Percentiles rank a stretch among this genome's conserved stretches.
These are phyloP conservation scores for Sphyrna mokarran DNA, from an alignment of 2,113 vertebrate genomes.

Conservation along the genomic window DNA sequence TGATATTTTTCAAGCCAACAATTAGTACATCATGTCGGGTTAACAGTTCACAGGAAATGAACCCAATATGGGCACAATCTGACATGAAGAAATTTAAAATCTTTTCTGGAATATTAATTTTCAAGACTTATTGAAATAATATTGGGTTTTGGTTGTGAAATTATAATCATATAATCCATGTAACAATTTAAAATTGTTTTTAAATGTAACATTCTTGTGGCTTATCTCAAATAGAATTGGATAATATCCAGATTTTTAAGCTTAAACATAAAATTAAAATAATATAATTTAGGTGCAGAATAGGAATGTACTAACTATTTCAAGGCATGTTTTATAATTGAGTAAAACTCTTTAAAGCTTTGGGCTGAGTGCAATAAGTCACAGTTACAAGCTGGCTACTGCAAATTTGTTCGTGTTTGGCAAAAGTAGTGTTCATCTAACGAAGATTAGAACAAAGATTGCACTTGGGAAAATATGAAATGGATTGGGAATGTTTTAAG, in stretches of 20 bases:
- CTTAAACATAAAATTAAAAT: neutral
- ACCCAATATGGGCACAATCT: conserved; percentile 30
- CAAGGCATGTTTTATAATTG: neutral
- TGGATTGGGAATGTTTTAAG: neutral
- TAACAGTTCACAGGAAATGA: conserved; percentile 35
- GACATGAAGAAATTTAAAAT: neutral
- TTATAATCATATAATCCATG: neutral
- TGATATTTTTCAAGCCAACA: conserved; percentile 32
- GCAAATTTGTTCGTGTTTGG: neutral
- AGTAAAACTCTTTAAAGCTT: neutral
- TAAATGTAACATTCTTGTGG: neutral
- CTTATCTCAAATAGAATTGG: neutral
- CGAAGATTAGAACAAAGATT: neutral
- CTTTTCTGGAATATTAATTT: neutral
- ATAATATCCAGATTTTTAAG: neutral
- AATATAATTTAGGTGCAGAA: neutral
- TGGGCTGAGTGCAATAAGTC: neutral
- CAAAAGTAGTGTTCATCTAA: neutral
- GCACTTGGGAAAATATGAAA: neutral
- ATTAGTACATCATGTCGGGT: conserved; percentile 26
- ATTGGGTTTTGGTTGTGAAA: neutral
- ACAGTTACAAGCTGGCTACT: neutral
- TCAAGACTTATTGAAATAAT: neutral
- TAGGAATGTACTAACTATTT: neutral
- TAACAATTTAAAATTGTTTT: neutral